Base-by-base conservation (phyloP, 2,113 vertebrate species). In the Hemiprocne comata region DNA sequence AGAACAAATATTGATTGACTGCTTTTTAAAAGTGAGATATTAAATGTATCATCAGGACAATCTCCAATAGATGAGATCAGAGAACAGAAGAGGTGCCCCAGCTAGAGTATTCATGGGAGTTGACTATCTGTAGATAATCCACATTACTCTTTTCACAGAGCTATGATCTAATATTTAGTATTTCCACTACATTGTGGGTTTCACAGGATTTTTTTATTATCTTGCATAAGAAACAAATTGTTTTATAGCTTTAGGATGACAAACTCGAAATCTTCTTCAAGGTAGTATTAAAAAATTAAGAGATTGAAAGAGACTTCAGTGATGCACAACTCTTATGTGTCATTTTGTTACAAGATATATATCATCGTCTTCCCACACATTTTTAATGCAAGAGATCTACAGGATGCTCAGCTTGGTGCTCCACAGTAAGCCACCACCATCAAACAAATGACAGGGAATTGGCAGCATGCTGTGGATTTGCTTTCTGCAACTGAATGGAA, bases 271-370 rank as follows among this genome's bases (percentile, higher is more conserved):
- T 89, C 62, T 73, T 85, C 31, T 58, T 42, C 62, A 26, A 66
- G 33, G 34, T 91, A 94, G 53, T 72, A 57, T 29, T 96, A 17
- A 93, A 91, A 96, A 93, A 92, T 93, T 36, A 54, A 94, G 67
- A 80, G 53, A 65, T 23, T 80, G 64, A 95, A 58, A 54, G 81
- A 78, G 3, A 78, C 40, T 83, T 70, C 42, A 73, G 36, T 57
- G 65, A 65, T 75, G 78, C 58, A 60, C 24, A 61, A 38, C 44
- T 79, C 67, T 95, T 79, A 62, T 73, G 65, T 79, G 74, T 89
- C 92, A 74, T 78, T 96, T 84, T 90, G 76, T 91, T 95, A 95
- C 54, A 95, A 96, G 96, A 89, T 62, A 87, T 75, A 50, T 89
- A 91, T 92, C 93, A 93, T 90, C 87, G 87, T 62, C 82, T 94